Base-by-base conservation (phyloP, 2,888 invertebrate species). In the Cheilosia vernalis region DNA sequence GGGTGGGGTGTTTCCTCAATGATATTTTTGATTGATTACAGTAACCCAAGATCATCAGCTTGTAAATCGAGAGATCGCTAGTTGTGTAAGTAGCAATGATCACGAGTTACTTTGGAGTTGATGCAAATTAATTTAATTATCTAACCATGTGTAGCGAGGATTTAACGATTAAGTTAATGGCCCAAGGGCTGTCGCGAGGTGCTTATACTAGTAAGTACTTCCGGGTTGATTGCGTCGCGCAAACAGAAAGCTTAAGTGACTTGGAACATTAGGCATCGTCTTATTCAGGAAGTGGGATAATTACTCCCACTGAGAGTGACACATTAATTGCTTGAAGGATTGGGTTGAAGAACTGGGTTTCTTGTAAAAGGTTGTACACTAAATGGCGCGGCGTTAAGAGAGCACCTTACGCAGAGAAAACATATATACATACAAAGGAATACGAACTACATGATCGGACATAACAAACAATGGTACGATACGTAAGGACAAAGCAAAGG, bases 41-140 rank as follows among this genome's bases (percentile, higher is more conserved):
- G 13, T n/a, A 5, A 17, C 15, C 15, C 49, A 49, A 49, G 40
- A 17, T 40, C 40, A 53, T 37, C 19, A 24, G 33, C 47, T 47
- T 15, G 47, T 33, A 47, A 30, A 17, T 63, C 49, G 17, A 13
- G 49, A 4, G 51, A 51, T 51, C 27, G 24, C 53, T 17, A 1
- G 30, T 37, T 19, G 17, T 55, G 51, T 27, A 66, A 51, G 24
- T 47, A 27, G 5, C 40, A 37, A 40, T 19, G 37, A 37, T 21
- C 3, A 64, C 17, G 15, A 21, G 13, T 4, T 7, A 5, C 10
- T 13, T 42, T 13, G 21, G 49, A 37, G n/a, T 10, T 13, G 13
- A 53, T 53, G 66, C 42, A 55, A 67, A 55, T 55, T 4, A 40
- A 53, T n/a, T 53, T 19, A 66, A 42, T 66, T 66, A 66, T 53